These are phyloP conservation scores for Sylvietta virens DNA, from an alignment of 2,113 vertebrate species.

Conservation along the genomic window DNA sequence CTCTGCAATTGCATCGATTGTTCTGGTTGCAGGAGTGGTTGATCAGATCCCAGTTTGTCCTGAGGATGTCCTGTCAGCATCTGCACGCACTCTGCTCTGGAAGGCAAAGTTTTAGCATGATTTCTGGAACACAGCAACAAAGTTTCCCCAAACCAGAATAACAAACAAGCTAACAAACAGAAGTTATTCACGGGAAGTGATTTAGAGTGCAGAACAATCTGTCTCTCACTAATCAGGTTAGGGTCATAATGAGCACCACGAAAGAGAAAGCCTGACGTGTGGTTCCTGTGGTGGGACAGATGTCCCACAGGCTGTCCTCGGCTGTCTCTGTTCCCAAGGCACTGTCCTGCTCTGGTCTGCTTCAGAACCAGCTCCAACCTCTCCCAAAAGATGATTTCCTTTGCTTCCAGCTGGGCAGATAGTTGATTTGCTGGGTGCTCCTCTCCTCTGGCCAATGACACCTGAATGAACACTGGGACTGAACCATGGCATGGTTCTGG, in stretches of 20 bases:
- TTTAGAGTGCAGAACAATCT: neutral
- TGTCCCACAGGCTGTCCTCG: neutral
- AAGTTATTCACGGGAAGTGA: neutral
- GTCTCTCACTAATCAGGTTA: neutral
- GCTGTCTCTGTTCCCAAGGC: neutral
- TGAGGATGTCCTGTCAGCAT: neutral
- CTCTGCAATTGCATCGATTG: accelerated
- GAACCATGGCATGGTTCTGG: neutral
- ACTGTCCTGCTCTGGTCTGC: neutral
- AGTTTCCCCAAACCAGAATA: neutral
- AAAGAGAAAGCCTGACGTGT: neutral
- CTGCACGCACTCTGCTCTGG: neutral
- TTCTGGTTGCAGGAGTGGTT: neutral
- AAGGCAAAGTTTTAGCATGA: neutral
- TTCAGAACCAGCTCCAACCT: neutral
- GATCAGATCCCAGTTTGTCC: neutral
- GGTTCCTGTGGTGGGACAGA: neutral
- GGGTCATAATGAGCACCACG: neutral
- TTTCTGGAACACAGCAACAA: neutral
- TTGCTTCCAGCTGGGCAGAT: neutral
- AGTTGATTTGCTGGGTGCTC: neutral
- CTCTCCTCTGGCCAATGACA: neutral
- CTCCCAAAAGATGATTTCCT: neutral
- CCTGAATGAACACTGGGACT: neutral
- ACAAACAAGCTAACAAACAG: neutral